Conservation (phyloP, 2,797 vertebrate genomes). For the Pangasius mekongensis region DNA sequence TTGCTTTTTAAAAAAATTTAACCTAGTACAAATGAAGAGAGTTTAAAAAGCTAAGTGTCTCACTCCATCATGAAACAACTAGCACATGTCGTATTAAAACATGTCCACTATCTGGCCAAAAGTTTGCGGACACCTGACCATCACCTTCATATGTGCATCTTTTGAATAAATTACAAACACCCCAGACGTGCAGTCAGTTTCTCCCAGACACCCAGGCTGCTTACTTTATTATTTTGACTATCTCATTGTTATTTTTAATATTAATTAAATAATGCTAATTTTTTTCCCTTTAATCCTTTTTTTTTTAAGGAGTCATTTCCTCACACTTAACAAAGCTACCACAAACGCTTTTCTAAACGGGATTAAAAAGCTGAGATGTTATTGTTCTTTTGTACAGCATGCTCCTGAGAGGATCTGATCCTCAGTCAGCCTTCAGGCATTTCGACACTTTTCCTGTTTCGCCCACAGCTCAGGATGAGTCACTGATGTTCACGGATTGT, state of each 20-base stretch:
- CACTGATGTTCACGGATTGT: background rate
- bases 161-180: background rate
- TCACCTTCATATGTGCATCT: background rate
- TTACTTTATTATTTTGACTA: background rate
- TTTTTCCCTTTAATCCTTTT: background rate
- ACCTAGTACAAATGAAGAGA: too few relatives aligned
- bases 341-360: background rate
- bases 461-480: background rate
- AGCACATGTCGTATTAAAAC: background rate
- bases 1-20: too few relatives aligned
- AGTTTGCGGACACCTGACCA: background rate
- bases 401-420: background rate
- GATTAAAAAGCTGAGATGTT: background rate
- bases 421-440: background rate
- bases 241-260: background rate
- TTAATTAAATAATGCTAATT: too few relatives aligned
- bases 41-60: too few relatives aligned
- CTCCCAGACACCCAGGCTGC: background rate
- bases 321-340: background rate
- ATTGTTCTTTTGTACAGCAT: background rate
- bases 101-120: background rate
- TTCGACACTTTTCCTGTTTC: slow-evolving; percentile 37
- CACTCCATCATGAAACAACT: too few relatives aligned
- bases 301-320: background rate
- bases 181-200: background rate